Percentiles rank a stretch among this genome's conserved stretches.
These are phyloP conservation scores for Patella ulyssiponensis DNA, from an alignment of 2,888 invertebrate species.

Conservation along the genomic window DNA sequence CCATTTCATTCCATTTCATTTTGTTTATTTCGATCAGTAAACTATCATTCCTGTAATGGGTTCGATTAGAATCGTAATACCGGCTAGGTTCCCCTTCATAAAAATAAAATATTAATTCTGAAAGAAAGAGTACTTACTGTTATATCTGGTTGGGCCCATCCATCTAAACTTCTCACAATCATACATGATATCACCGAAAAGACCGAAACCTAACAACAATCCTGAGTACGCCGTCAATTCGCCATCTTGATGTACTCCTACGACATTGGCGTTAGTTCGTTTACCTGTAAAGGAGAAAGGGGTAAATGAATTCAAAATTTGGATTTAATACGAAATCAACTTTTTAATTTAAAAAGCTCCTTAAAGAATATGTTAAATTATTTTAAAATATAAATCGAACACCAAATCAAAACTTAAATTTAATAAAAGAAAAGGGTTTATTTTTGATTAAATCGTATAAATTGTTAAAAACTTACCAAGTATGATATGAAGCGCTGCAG, in stretches of 20 bases:
- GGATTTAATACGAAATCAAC: background rate
- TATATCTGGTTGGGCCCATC: conserved; percentile 60
- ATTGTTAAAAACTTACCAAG: conserved; percentile 42
- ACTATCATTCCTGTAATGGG: too few species aligned
- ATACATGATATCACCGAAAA: conserved; percentile 61
- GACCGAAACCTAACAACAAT: conserved; percentile 57
- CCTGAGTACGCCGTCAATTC: conserved; percentile 51
- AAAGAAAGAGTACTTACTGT: conserved; percentile 40
- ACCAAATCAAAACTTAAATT: too few species aligned
- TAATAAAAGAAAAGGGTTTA: background rate
- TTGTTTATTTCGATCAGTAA: too few species aligned
- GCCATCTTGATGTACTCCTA: conserved; percentile 55
- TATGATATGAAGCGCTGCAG: conserved; percentile 56
- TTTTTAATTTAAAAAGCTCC: background rate
- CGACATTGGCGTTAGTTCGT: conserved; percentile 50
- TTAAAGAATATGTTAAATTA: background rate
- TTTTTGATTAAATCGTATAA: too few species aligned
- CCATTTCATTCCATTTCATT: too few species aligned
- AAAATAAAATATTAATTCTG: too few species aligned
- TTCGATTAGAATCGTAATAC: too few species aligned
- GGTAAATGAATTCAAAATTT: background rate
- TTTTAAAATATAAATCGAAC: background rate
- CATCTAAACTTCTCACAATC: conserved; percentile 60
- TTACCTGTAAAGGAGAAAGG: conserved; percentile 35
- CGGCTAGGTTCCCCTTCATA: too few species aligned